Conservation (phyloP, 2,888 invertebrate genomes). For the Deroplatys truncata region DNA sequence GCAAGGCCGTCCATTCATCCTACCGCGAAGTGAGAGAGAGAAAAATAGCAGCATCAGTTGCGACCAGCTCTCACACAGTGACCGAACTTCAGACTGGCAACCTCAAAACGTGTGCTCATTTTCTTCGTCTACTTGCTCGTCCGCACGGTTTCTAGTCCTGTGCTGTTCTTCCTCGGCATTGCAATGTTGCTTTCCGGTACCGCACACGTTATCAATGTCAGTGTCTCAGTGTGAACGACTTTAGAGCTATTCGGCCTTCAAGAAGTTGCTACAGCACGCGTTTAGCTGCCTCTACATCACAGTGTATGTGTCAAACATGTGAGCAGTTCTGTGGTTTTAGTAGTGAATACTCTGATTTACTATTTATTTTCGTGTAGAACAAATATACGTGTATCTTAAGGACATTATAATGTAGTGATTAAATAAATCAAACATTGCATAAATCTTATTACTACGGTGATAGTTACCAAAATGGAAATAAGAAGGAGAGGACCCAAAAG, state of each 20-base stretch:
- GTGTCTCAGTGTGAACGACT: background rate
- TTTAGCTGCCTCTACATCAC: too few relatives aligned
- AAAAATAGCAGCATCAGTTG: background rate
- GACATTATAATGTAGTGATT: background rate
- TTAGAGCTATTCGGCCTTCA: background rate
- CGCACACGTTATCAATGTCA: background rate
- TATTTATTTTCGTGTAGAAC: too few relatives aligned
- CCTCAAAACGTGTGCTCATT: constrained; percentile 26
- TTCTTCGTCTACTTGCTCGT: background rate
- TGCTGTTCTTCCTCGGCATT: background rate
- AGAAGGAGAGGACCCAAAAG: background rate
- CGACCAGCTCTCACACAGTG: background rate
- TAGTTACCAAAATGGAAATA: background rate
- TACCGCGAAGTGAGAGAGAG: background rate
- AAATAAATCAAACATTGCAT: background rate
- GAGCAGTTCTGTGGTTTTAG: background rate
- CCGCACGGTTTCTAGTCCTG: background rate
- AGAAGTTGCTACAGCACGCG: background rate
- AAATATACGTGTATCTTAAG: too few relatives aligned
- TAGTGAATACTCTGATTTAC: too few relatives aligned
- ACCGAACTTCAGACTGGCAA: background rate
- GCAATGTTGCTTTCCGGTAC: background rate
- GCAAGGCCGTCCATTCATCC: background rate
- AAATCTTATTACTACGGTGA: background rate
- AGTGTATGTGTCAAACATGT: background rate